These are phyloP conservation scores for Caranx melampygus DNA, from an alignment of 2,113 vertebrate species.

Conservation along the genomic window DNA sequence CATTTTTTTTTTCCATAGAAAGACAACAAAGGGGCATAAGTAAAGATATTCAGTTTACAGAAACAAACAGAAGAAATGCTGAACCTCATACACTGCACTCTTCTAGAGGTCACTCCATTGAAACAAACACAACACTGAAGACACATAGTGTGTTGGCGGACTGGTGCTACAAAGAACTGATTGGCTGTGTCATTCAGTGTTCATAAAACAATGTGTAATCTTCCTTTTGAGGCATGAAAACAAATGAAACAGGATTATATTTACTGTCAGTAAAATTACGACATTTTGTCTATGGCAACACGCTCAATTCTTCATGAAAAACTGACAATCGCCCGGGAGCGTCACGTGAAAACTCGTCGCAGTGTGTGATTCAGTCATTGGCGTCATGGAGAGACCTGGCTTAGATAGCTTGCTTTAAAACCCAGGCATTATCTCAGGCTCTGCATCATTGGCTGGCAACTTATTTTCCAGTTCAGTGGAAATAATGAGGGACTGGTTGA, in stretches of 20 bases:
- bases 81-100: conserved; percentile 31
- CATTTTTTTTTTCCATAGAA: conserved; percentile 17
- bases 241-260: conserved; percentile 59
- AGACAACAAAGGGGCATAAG: neutral
- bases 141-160: neutral
- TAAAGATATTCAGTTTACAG: conserved; percentile 14
- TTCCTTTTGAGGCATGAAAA: conserved; percentile 49
- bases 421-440: conserved; percentile 68
- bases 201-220: conserved; percentile 55
- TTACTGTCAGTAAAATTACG: conserved; percentile 60
- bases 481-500: conserved; percentile 78
- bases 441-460: conserved; percentile 74
- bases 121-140: conserved; percentile 29
- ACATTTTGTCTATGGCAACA: conserved; percentile 41
- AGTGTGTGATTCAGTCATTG: conserved; percentile 58
- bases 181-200: conserved; percentile 49
- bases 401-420: conserved; percentile 77
- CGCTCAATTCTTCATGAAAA: conserved; percentile 54
- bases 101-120: conserved; percentile 26
- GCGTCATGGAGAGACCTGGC: conserved; percentile 66
- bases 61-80: conserved; percentile 43
- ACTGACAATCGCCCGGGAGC: conserved; percentile 53
- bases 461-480: conserved; percentile 86
- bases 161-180: conserved; percentile 37
- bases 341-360: conserved; percentile 60